Evolutionary conservation across 2,888 invertebrate genomes (phyloP).

Genomic region (Sussaba pulchella): DNA sequence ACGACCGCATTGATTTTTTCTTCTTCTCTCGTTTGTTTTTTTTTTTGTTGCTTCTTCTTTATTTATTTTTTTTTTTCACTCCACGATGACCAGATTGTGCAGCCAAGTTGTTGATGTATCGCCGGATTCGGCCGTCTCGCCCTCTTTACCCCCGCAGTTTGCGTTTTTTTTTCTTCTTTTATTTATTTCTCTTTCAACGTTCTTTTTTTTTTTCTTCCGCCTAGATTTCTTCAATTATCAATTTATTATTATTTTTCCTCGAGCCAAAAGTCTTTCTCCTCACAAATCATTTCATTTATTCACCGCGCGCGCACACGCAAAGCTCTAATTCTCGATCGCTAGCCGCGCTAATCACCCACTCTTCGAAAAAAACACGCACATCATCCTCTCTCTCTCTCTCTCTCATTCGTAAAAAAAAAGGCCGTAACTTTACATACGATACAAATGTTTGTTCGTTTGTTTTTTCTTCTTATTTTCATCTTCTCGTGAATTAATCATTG

Average conservation of each 20-base stretch:
- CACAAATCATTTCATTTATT: constrained; percentile 45
- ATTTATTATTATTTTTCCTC: constrained; percentile 12
- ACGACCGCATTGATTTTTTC: constrained; percentile 74
- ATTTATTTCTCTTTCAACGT: not conserved
- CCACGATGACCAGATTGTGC: constrained; percentile 41
- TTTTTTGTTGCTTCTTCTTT: constrained; percentile 13
- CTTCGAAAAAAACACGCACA: constrained; percentile 40
- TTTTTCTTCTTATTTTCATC: not conserved
- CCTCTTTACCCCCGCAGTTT: constrained; percentile 19
- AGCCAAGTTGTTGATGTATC: constrained; percentile 43
- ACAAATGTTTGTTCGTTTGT: constrained; percentile 19
- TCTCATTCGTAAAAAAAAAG: constrained; percentile 66
- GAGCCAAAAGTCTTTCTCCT: constrained; percentile 51
- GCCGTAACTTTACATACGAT: constrained; percentile 67
- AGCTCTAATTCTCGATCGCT: constrained; percentile 37
- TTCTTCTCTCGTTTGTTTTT: constrained; percentile 12
- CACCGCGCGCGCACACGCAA: constrained; percentile 49
- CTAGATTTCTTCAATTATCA: not conserved
- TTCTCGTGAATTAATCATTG: constrained; percentile 59
- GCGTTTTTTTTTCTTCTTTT: not conserved
- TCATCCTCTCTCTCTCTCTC: constrained; percentile 40
- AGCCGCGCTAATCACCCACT: constrained; percentile 52
- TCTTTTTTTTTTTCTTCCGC: not conserved
- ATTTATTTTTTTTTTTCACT: constrained; percentile 26
- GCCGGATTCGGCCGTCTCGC: constrained; percentile 52